phyloP scores from a whole-genome alignment of 2,797 vertebrate genomes.

The Xiphophorus birchmanni region DNA sequence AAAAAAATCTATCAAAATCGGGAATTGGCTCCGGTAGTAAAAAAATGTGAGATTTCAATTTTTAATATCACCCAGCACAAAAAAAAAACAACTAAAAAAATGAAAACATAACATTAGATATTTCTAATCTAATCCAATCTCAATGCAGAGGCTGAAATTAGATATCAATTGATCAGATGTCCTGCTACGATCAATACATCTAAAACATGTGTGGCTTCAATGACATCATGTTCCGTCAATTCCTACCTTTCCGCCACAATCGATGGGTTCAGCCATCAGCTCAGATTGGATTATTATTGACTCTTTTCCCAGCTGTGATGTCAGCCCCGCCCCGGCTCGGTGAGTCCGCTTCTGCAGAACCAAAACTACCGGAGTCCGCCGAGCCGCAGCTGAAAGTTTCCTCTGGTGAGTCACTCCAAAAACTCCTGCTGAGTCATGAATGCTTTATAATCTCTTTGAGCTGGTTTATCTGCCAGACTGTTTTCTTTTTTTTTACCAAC shows the following conservation, averaged over 20 bases:
- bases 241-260: background rate
- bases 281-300: conserved; percentile 1
- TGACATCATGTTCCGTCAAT: background rate
- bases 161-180: background rate
- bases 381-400: conserved; percentile 8
- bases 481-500: background rate
- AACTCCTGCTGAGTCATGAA: background rate
- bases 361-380: background rate
- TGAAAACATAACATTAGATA: background rate
- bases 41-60: too few relatives aligned
- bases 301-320: background rate
- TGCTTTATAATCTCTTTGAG: background rate
- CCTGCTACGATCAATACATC: background rate
- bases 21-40: too few relatives aligned
- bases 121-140: background rate
- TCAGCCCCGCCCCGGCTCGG: background rate
- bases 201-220: background rate
- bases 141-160: background rate
- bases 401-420: conserved; percentile 16
- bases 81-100: background rate
- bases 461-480: conserved; percentile 1
- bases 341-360: background rate
- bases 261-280: background rate
- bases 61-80: too few relatives aligned
- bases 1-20: too few relatives aligned